phyloP scores from a whole-genome alignment of 2,888 invertebrate genomes.

The Pristionchus japonicus region DNA sequence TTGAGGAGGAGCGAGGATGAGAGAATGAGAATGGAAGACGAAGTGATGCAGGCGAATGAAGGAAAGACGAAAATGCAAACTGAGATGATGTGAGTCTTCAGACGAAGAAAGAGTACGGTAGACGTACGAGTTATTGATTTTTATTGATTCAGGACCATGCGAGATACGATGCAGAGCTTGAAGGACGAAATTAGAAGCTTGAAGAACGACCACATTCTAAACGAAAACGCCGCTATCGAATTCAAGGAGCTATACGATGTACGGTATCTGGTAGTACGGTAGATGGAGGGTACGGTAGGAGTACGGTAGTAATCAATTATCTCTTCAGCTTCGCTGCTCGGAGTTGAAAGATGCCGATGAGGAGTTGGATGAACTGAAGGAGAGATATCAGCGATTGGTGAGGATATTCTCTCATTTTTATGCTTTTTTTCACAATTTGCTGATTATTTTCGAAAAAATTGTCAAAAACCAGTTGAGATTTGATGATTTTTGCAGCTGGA shows the following conservation, averaged over 20 bases:
- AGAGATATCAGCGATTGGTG: too few relatives aligned
- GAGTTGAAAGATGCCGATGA: conserved; percentile 7
- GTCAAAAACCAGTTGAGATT: too few relatives aligned
- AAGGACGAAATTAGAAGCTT: too few relatives aligned
- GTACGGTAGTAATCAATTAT: neutral
- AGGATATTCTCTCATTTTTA: neutral
- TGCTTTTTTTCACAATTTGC: neutral
- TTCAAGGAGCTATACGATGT: neutral
- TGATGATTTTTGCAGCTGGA: neutral
- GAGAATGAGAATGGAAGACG: neutral
- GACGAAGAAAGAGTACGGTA: neutral
- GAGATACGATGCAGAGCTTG: too few relatives aligned
- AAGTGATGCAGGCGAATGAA: neutral
- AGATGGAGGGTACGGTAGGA: neutral
- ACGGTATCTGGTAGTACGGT: too few relatives aligned
- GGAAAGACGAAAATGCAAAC: neutral
- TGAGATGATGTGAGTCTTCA: neutral
- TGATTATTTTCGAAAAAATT: too few relatives aligned
- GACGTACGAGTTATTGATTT: too few relatives aligned
- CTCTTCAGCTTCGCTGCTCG: neutral
- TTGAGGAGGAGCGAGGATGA: neutral
- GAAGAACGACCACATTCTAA: too few relatives aligned
- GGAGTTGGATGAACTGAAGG: neutral
- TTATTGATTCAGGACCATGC: too few relatives aligned
- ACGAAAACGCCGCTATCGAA: neutral